Base-by-base conservation (phyloP, 2,797 vertebrate genomes). In the Forpus xanthops region DNA sequence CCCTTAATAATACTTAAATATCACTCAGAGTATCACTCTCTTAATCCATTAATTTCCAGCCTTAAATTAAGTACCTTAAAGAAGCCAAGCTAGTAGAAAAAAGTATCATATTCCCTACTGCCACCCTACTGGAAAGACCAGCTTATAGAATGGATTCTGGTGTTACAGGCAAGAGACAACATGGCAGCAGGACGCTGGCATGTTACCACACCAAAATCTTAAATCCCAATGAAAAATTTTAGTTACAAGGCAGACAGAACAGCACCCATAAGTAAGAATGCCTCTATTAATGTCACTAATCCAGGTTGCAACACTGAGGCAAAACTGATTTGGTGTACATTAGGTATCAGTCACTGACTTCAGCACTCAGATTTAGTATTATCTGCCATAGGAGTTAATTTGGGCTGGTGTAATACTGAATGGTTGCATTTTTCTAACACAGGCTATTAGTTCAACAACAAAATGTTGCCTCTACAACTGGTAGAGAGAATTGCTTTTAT, bases 401-500 rank as follows among this genome's bases (percentile, higher is more conserved):
- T 56, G 25, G 19, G 14, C 45, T 72, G 9, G 1, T n/a, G 21
- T n/a, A 72, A 44, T n/a, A 71, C 21, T 39, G 31, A 72, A 62
- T 62, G 19, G 17, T 33, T 37, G 25, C 42, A 44, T 77, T 85
- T 88, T 89, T 61, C 58, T 83, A 80, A 64, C 14, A 68, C 0
- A 6, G 12, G 74, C 77, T 9, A 52, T 41, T n/a, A 37, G 16
- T 49, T 78, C 74, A 58, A 55, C 45, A 83, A 72, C n/a, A 72
- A 80, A 90, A 90, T 53, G 11, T 14, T 79, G 23, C 49, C n/a
- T 50, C 25, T 53, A 62, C 18, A 82, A 45, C 12, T 2, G 0
- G 16, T 25, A 87, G 68, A 65, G 17, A 88, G 2, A 89, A 90
- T 35, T 89, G 42, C 3, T 85, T 89, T 92, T 42, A 68, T 47